Evolutionary conservation across 2,888 invertebrate species (phyloP).

Genomic region (Schrankia costaestrigalis): DNA sequence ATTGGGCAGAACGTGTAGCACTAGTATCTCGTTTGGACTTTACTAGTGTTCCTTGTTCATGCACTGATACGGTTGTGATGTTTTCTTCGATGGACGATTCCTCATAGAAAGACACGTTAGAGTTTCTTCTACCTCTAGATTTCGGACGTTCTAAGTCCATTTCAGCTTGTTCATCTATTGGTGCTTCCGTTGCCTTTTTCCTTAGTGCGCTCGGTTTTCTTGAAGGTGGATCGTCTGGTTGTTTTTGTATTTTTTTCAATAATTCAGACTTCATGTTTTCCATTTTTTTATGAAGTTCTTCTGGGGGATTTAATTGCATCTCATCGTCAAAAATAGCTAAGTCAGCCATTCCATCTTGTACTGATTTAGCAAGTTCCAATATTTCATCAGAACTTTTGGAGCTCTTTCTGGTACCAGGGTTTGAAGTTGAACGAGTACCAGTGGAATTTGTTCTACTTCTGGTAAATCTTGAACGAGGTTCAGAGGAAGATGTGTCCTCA

Average conservation of each 20-base stretch:
- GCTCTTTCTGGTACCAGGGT: conserved; percentile 48
- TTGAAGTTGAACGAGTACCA: conserved; percentile 55
- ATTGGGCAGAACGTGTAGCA: conserved; percentile 38
- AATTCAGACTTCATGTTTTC: conserved; percentile 63
- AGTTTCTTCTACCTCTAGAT: conserved; percentile 61
- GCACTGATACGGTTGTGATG: conserved; percentile 37
- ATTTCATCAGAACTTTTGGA: conserved; percentile 68
- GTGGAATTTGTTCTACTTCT: conserved; percentile 56
- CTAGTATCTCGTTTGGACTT: conserved; percentile 46
- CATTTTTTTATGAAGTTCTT: conserved; percentile 62
- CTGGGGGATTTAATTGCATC: conserved; percentile 41
- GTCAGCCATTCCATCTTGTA: conserved; percentile 79
- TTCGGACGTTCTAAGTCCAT: conserved; percentile 55
- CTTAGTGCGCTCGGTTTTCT: conserved; percentile 56
- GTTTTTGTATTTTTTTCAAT: conserved; percentile 61
- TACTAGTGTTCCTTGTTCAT: conserved; percentile 32
- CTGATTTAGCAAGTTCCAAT: conserved; percentile 75
- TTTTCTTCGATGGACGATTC: conserved; percentile 40
- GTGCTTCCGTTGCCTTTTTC: conserved; percentile 57
- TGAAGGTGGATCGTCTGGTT: conserved; percentile 52
- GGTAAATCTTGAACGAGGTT: conserved; percentile 57
- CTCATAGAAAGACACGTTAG: conserved; percentile 59
- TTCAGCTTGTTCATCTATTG: conserved; percentile 61
- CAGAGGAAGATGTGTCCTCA: conserved; percentile 61
- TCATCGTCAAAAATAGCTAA: conserved; percentile 63